Base-by-base conservation (phyloP, 92 coral and sea anemone genomes). In the Palythoa caribaeorum region DNA sequence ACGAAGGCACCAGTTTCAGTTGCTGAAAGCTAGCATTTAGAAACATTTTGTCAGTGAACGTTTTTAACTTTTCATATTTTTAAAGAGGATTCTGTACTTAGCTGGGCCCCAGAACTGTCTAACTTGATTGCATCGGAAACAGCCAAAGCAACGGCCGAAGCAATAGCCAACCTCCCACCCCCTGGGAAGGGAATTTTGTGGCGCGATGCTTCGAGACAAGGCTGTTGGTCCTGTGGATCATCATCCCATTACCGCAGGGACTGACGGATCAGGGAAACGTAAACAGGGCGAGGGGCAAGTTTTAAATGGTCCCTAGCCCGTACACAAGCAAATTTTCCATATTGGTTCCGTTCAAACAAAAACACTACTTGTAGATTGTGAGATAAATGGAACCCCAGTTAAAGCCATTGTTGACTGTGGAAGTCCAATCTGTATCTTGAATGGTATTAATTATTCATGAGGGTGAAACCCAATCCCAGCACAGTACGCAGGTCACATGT, bases 391-490 rank as follows among this genome's bases (percentile, higher is more conserved):
- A 57, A 12, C 60, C 57, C 76, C 65, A 38, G 77, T 87, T 51
- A 77, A 48, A 77, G 85, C 90, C 20, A 79, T 77, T 19, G 44
- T 87, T 63, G 90, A 87, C 50, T 87, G 90, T 87, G 90, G 90
- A 65, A 87, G 90, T 19, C 90, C 85, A 35, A 87, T 50, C 10
- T 68, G 78, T 12, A 77, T 87, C 44, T 17, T 87, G 68, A 78
- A 65, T 76, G 59, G 28, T 28, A 28, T 28, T 28, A 28, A 28
- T 28, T 28, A 28, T 28, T 28, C 28, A 28, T 28, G 28, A 28
- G 28, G 0, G 28, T 28, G 28, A 28, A 28, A 28, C 0, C 28
- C 28, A 28, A 28, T 28, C 28, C 28, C 28, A 28, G 28, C 28
- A 28, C 28, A 28, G 28, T 28, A 28, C 0, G 0, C 28, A 28